Evolutionary conservation across 2,113 vertebrate species (phyloP).

Genomic region (Sturnus vulgaris): DNA sequence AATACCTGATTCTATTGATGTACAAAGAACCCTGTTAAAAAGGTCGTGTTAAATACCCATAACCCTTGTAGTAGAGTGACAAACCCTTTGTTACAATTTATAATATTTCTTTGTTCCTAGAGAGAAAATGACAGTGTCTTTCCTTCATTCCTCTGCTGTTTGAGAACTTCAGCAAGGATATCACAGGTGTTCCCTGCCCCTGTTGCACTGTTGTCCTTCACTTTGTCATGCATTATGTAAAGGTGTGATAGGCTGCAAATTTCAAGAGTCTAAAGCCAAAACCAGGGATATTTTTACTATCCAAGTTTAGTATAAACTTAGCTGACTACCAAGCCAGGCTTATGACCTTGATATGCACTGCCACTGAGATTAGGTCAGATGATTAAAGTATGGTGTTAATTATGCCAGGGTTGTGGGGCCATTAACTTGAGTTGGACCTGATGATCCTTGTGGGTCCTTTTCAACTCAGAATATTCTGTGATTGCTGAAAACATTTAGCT

Average conservation of each 20-base stretch:
- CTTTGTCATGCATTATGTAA: not conserved
- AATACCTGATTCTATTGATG: not conserved
- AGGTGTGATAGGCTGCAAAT: not conserved
- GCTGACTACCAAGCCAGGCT: not conserved
- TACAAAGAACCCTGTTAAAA: not conserved
- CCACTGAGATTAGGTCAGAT: not conserved
- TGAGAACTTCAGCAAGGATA: not conserved
- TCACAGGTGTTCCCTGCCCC: not conserved
- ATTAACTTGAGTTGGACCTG: not conserved
- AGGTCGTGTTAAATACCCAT: not conserved
- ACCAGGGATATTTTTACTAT: not conserved
- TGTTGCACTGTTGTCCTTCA: not conserved
- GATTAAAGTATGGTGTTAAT: not conserved
- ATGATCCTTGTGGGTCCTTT: not conserved
- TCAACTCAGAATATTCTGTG: not conserved
- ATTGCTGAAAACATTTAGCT: not conserved
- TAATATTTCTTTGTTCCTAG: not conserved
- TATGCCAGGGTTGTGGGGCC: no score
- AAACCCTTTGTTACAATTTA: not conserved
- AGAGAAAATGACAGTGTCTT: not conserved
- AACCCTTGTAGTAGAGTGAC: not conserved
- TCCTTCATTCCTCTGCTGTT: not conserved
- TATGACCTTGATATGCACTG: not conserved
- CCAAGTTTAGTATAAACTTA: not conserved
- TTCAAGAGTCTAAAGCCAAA: not conserved